Conservation (phyloP, 2,113 vertebrate genomes). For the Larimichthys polyactis region DNA sequence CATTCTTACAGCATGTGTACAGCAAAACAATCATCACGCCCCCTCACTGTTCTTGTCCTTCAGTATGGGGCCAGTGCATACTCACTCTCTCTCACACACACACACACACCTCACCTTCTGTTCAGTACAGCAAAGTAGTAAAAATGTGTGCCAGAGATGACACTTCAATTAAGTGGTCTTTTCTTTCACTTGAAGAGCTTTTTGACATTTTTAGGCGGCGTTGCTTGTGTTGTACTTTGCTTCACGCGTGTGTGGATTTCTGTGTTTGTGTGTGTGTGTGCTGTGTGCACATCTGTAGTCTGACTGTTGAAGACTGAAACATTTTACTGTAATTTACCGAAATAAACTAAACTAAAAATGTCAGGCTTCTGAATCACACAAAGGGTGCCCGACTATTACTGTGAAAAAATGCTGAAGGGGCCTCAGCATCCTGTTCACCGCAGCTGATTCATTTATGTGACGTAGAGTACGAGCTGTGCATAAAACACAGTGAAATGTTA, state of each 20-base stretch:
- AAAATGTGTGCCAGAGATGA: conserved; percentile 41
- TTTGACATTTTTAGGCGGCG: conserved; percentile 66
- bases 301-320: conserved; percentile 30
- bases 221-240: conserved; percentile 17
- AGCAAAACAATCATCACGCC: conserved; percentile 64
- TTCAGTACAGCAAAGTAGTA: conserved; percentile 41
- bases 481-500: background rate
- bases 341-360: conserved; percentile 8
- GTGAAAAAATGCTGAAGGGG: background rate
- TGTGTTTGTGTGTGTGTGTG: conserved; percentile 1
- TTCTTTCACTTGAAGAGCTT: conserved; percentile 44
- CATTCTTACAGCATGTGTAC: conserved; percentile 62
- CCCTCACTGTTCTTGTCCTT: conserved; percentile 57
- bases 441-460: background rate
- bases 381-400: background rate
- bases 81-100: background rate
- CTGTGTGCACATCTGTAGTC: background rate
- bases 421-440: background rate
- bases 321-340: conserved; percentile 18
- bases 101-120: conserved; percentile 29
- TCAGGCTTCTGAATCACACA: conserved; percentile 31
- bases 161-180: conserved; percentile 52
- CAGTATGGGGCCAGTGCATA: conserved; percentile 28
- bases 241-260: conserved; percentile 6
- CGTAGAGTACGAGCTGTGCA: background rate